Evolutionary conservation across 2,888 invertebrate genomes (phyloP), one percentile per base, ranked within the genome.

Genomic region (Chrysolina oricalcia): DNA sequence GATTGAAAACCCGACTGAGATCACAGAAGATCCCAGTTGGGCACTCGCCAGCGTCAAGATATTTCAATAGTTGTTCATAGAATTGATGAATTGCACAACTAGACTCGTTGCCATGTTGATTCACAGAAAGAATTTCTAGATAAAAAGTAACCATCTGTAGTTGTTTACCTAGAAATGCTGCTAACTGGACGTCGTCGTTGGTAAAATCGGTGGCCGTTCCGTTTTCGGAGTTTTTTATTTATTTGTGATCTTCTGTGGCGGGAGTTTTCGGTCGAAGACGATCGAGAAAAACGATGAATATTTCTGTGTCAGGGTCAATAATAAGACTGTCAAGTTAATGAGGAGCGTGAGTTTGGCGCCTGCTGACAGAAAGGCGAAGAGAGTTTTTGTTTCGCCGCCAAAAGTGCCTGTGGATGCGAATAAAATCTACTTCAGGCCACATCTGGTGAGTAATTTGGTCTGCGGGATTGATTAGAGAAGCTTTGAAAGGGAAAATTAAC

Each of bases 181-280:
- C 72, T 72, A 75, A 48, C 48, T 72, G 27, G 65, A 72, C 65
- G 65, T 66, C 27, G 19, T 70, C 70, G 70, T 70, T 73, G 53
- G 19, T 53, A 13, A 10, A 53, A 62, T 69, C 65, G 43, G 59
- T 69, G 62, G 15, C 50, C n/a, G 48, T 50, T 64, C 19, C 40
- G 53, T 41, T 59, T 40, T 41, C 40, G 48, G 40, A 50, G 48
- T 73, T 40, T 40, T 64, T 27, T 19, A 11, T n/a, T 67, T 19
- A 11, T 70, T 71, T 63, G 53, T 70, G 72, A 87, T 88, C 85
- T 87, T 87, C 80, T 87, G 87, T 81, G 87, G 88, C 59, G 87
- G 88, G 43, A 88, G 88, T 84, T 87, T 87, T 79, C 83, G 87
- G 15, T 84, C 86, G n/a, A 87, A 86, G 77, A 82, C 84, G 17